A percentile compares a stretch with the other conserved stretches of the same genome.
Conservation (phyloP, 2,797 vertebrate genomes). For the Sphenopsis melanotis region DNA sequence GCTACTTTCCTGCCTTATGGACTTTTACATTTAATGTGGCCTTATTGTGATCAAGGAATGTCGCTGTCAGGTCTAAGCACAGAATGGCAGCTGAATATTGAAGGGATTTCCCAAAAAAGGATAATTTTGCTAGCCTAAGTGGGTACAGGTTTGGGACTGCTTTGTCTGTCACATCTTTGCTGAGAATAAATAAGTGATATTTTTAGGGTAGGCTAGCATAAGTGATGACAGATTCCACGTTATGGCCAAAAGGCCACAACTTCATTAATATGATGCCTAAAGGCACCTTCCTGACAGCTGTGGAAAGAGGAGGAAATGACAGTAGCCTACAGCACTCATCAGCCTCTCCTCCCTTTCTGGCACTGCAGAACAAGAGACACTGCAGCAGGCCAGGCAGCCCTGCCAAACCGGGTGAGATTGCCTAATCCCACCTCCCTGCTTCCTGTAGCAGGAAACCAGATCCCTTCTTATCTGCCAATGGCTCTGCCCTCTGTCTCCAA, state of each 20-base stretch:
- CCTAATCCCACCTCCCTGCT: neutral
- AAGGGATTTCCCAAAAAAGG: neutral
- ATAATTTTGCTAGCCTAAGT: neutral
- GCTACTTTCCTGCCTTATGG: neutral
- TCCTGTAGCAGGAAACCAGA: neutral
- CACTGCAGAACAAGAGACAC: neutral
- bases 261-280: constrained; percentile 49
- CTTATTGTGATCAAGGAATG: neutral
- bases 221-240: neutral
- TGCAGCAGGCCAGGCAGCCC: neutral
- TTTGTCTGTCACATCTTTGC: neutral
- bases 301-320: constrained; percentile 32
- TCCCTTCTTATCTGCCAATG: neutral
- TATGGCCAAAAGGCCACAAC: constrained; percentile 37
- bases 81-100: neutral
- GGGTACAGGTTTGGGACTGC: neutral
- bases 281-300: neutral
- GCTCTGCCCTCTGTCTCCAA: neutral
- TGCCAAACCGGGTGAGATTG: neutral
- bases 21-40: neutral
- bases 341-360: constrained; percentile 29
- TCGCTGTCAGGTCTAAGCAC: accelerated
- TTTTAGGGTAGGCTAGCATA: neutral
- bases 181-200: neutral
- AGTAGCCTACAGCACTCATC: constrained; percentile 20